Evolutionary conservation across 2,113 vertebrate genomes (phyloP).

Genomic region (Thalassarche chlororhynchos): DNA sequence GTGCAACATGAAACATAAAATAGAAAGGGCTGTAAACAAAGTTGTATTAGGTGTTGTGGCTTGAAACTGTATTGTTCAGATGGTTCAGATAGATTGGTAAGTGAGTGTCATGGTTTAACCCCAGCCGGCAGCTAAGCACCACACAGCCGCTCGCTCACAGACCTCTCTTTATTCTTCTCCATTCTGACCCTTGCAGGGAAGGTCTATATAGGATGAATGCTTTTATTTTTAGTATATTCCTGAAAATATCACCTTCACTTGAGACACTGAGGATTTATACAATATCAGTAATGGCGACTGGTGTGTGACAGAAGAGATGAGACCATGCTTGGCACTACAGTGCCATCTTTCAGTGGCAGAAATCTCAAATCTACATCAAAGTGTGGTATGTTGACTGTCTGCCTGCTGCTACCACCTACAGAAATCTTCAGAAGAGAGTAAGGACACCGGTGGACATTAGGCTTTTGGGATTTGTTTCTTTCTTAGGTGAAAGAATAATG

Average conservation of each 20-base stretch:
- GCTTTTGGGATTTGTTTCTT: neutral
- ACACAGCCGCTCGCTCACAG: neutral
- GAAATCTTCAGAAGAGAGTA: neutral
- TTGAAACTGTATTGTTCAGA: neutral
- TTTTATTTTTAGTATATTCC: neutral
- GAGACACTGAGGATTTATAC: neutral
- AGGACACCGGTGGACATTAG: neutral
- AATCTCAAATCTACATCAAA: neutral
- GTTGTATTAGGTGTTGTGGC: neutral
- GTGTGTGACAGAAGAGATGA: neutral
- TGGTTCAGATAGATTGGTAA: neutral
- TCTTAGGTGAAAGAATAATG: neutral
- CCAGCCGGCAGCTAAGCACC: no score
- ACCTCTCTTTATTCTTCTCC: neutral
- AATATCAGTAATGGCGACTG: neutral
- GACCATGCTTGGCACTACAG: neutral
- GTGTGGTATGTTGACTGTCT: neutral
- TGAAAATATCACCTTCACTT: neutral
- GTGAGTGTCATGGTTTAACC: neutral
- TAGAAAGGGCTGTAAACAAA: slow-evolving; percentile 13
- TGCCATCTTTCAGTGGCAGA: neutral
- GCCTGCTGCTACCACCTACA: neutral
- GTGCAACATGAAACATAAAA: slow-evolving; percentile 15
- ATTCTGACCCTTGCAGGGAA: neutral
- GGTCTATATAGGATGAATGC: neutral